Conservation (phyloP, 2,113 vertebrate species). For the Cyprinus carpio region DNA sequence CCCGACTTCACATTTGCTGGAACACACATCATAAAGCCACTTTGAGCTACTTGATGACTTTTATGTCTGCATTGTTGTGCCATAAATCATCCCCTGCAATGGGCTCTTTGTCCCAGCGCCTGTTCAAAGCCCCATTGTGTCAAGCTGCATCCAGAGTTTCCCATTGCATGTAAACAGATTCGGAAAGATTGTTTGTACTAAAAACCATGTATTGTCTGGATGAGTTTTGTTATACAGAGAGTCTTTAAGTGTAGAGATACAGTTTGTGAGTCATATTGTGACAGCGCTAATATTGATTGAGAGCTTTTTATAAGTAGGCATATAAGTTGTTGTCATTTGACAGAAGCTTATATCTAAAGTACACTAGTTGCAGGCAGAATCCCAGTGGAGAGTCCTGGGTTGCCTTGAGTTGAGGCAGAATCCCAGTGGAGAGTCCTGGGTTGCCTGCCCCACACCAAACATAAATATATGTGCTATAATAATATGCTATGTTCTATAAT, state of each 20-base stretch:
- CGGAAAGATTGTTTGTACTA: neutral
- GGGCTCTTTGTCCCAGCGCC: slow-evolving; percentile 32
- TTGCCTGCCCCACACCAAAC: neutral
- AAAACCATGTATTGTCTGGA: neutral
- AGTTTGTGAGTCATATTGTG: neutral
- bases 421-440: neutral
- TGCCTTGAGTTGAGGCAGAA: neutral
- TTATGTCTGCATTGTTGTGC: neutral
- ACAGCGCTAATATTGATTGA: neutral
- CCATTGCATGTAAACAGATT: neutral
- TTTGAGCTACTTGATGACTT: slow-evolving; percentile 2
- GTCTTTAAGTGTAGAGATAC: neutral
- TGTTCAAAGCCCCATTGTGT: slow-evolving; percentile 40
- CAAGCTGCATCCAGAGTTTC: neutral
- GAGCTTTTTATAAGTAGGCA: neutral
- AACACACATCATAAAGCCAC: slow-evolving; percentile 2
- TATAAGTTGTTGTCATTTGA: neutral
- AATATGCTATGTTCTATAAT: neutral
- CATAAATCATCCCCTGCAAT: slow-evolving; percentile 31
- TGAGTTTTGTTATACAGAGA: neutral
- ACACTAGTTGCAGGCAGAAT: neutral
- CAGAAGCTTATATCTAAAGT: neutral
- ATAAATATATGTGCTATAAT: neutral
- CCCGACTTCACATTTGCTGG: neutral
- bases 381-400: neutral